These are phyloP conservation scores for Alca torda DNA, from an alignment of 2,797 vertebrate genomes.

Conservation along the genomic window DNA sequence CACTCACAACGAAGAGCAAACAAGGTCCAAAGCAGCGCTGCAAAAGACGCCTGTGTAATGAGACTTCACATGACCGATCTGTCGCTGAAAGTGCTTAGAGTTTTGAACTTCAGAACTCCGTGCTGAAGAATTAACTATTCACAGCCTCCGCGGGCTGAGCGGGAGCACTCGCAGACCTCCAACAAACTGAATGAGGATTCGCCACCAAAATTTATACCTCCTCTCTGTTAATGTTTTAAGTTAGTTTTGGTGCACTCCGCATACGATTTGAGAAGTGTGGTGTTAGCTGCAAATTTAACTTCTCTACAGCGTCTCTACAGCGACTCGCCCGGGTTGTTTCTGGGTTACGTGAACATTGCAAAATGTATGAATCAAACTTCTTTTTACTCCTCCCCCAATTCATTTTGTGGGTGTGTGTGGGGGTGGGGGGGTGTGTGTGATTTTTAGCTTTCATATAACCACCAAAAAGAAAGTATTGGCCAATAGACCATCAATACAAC, in stretches of 20 bases:
- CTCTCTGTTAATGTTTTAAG: neutral
- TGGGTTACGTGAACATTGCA: neutral
- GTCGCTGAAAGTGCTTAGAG: conserved; percentile 45
- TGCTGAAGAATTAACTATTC: conserved; percentile 62
- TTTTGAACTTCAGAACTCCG: conserved; percentile 56
- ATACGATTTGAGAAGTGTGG: neutral
- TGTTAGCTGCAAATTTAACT: neutral
- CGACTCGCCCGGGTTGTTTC: neutral
- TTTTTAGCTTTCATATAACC: neutral
- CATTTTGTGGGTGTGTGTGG: no score
- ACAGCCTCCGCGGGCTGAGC: neutral
- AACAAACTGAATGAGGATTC: neutral
- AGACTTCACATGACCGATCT: conserved; percentile 51
- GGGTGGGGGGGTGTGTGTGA: no score
- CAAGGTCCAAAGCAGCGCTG: conserved; percentile 32
- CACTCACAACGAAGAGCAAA: conserved; percentile 47
- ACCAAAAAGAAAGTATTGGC: neutral
- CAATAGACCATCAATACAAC: neutral
- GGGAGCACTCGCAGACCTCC: neutral
- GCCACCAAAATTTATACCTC: neutral
- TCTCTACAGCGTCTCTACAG: neutral
- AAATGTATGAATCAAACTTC: neutral
- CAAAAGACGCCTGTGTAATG: neutral
- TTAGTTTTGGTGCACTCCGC: neutral
- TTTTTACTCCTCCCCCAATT: neutral